Evolutionary conservation across 1,140 invertebrate genomes (phyloP), one percentile per base, ranked within the genome.

Genomic region (Capitella teleta): DNA sequence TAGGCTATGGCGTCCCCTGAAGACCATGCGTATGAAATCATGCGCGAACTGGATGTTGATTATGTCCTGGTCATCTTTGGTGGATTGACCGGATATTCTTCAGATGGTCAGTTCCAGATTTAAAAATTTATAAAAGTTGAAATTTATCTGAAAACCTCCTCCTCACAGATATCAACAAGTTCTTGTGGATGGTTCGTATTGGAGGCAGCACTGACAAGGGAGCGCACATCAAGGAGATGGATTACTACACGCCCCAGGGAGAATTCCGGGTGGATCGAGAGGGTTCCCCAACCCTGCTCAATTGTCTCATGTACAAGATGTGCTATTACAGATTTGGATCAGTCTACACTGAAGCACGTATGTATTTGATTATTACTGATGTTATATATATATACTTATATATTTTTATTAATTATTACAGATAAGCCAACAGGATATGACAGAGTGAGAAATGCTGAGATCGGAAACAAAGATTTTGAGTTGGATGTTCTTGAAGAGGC

Each of bases 241-340:
- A 97, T 76, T 98, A 97, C 70, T 98, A 96, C 67, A 96, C 93
- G 0, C 90, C 93, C 59, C 79, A 87, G 61, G 95, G 96, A 21
- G 95, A 98, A 76, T 99, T 98, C 67, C 75, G 92, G 47, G 86
- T 98, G 23, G 94, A 98, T 72, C 77, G 83, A 0, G 87, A 92
- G 68, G 95, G 89, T 4, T 88, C 94, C 0, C 85, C 87, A 40
- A 91, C 86, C 8, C 78, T 99, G 59, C 76, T 98, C 28, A 98
- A 98, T 74, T 98, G 89, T 75, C 78, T 98, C 37, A 98, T 99
- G 96, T 98, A 98, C 73, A 98, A 98, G 77, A 74, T 99, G 58
- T 92, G 90, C 62, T 99, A 98, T 74, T 98, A 96, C 74, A 78
- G 90, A 63, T 99, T 92, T 77, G 92, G 90, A 5, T 84, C 95